Conservation (phyloP, 2,797 vertebrate genomes). For the Periparus ater region DNA sequence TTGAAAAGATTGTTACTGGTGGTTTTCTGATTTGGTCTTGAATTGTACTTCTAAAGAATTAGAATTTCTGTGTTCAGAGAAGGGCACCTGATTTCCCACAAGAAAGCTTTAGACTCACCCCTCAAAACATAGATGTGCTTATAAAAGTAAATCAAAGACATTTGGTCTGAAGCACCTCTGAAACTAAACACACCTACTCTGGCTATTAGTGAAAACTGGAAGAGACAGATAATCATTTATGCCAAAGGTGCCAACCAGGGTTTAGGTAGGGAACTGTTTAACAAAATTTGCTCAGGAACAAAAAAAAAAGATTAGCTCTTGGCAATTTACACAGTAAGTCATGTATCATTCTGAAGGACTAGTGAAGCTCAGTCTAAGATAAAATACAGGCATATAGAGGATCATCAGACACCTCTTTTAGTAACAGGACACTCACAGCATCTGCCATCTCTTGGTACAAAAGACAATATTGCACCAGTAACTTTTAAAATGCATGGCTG, state of each 20-base stretch:
- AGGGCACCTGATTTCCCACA: not conserved
- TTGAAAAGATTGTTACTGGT: not conserved
- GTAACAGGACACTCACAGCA: not conserved
- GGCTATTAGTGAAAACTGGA: not conserved
- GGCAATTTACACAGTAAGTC: not conserved
- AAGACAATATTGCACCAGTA: not conserved
- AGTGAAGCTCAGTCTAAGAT: not conserved
- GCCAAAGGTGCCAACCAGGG: not conserved
- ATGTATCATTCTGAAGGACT: constrained; percentile 9
- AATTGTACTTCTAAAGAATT: not conserved
- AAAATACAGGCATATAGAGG: not conserved
- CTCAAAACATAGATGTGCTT: not conserved
- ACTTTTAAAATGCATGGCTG: not conserved
- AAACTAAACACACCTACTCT: not conserved
- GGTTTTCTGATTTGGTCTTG: not conserved
- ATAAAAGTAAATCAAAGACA: not conserved
- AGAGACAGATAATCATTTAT: constrained; percentile 17
- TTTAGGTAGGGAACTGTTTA: not conserved
- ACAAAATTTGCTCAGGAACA: not conserved
- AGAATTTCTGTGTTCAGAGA: not conserved
- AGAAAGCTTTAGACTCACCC: not conserved
- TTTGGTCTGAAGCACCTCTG: not conserved
- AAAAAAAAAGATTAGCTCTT: not conserved
- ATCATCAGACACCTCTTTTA: not conserved
- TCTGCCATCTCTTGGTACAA: not conserved